These are phyloP conservation scores for Aurelia coerulea DNA, from an alignment of 30 jellyfish, hydroid and myxozoan genomes.

Conservation along the genomic window DNA sequence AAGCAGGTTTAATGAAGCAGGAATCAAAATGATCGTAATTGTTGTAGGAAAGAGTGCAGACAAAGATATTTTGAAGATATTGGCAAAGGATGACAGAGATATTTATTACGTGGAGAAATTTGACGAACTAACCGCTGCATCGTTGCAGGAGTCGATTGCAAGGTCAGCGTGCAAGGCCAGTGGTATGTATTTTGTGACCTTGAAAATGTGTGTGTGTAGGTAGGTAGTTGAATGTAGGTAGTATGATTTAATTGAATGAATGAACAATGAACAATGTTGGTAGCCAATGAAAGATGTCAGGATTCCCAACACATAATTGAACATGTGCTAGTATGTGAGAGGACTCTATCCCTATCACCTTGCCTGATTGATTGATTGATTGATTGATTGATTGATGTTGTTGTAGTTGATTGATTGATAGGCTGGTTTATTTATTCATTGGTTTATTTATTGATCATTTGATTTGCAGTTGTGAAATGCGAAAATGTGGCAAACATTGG, in stretches of 20 bases:
- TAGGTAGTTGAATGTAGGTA: too few species aligned
- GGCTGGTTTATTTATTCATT: too few species aligned
- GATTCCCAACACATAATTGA: too few species aligned
- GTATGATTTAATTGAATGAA: too few species aligned
- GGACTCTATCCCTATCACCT: too few species aligned
- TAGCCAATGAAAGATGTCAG: too few species aligned
- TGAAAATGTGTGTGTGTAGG: too few species aligned
- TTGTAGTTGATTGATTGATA: background rate
- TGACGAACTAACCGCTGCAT: constrained; percentile 13
- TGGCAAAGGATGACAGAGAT: constrained; percentile 11
- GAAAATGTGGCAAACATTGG: constrained; percentile 39
- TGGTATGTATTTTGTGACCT: constrained; percentile 48
- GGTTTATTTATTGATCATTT: background rate
- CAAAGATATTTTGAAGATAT: background rate
- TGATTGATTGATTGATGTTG: background rate
- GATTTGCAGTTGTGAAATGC: background rate
- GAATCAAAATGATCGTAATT: constrained; percentile 45
- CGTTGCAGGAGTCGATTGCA: constrained; percentile 20
- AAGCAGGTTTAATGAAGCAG: constrained; percentile 47
- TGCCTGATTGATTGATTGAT: too few species aligned
- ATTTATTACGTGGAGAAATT: constrained; percentile 32
- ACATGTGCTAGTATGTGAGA: too few species aligned
- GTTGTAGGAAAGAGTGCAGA: constrained; percentile 44
- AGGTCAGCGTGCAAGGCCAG: constrained; percentile 39
- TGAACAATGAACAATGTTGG: too few species aligned